These are phyloP conservation scores for Pipistrellus pipistrellus DNA, from an alignment of 2,797 vertebrate genomes.

Conservation along the genomic window DNA sequence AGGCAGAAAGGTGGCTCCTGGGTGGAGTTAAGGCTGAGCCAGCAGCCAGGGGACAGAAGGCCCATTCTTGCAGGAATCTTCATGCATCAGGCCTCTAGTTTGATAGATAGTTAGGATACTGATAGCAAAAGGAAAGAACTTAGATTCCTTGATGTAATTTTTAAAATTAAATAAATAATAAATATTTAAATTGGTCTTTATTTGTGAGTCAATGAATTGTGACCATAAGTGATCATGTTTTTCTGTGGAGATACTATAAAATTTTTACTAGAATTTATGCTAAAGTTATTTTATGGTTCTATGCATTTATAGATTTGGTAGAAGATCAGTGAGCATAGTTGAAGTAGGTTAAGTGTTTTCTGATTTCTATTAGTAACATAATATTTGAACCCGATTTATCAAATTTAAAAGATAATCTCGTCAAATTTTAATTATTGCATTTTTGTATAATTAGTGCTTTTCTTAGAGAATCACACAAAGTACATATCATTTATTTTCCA, in stretches of 20 bases:
- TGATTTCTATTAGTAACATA: constrained; percentile 1
- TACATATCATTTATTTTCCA: constrained; percentile 31
- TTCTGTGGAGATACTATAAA: neutral
- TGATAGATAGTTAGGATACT: neutral
- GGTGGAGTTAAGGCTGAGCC: too few relatives aligned
- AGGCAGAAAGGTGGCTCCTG: too few relatives aligned
- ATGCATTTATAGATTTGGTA: neutral
- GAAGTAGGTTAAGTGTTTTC: constrained; percentile 23
- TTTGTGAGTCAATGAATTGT: constrained; percentile 29
- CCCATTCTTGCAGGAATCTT: too few relatives aligned
- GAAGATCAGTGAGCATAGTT: neutral
- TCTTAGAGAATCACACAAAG: constrained; percentile 40
- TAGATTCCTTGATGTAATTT: neutral
- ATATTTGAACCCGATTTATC: constrained; percentile 53
- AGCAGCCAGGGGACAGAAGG: too few relatives aligned
- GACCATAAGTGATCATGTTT: neutral
- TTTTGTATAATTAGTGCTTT: constrained; percentile 48
- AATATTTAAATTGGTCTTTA: neutral
- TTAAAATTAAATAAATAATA: neutral
- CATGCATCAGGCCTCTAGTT: too few relatives aligned
- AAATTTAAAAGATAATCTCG: constrained; percentile 32
- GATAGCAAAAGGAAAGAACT: neutral
- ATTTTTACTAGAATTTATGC: neutral
- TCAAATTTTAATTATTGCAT: constrained; percentile 24
- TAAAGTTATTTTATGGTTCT: neutral